Evolutionary conservation across 2,888 invertebrate species (phyloP).

Genomic region (Serrognathus titanus): DNA sequence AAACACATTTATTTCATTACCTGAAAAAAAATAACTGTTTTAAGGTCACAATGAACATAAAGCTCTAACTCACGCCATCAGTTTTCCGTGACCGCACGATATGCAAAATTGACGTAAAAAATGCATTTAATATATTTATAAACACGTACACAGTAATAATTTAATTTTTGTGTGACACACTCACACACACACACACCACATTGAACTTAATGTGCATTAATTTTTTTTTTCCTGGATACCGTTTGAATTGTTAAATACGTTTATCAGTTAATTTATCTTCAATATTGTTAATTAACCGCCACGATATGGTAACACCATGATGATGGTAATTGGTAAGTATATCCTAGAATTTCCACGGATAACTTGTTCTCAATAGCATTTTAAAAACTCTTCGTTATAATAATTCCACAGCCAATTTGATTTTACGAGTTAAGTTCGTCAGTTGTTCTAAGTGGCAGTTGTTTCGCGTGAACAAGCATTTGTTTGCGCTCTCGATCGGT

Average conservation of each 20-base stretch:
- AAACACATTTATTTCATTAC: no score
- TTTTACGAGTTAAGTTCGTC: slow-evolving; percentile 42
- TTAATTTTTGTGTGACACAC: background rate
- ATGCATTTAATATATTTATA: slow-evolving; percentile 16
- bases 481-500: slow-evolving; percentile 51
- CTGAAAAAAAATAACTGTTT: slow-evolving; percentile 8
- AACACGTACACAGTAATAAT: background rate
- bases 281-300: no score
- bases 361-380: background rate
- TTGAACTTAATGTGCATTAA: background rate
- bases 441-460: slow-evolving; percentile 48
- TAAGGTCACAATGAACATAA: slow-evolving; percentile 16
- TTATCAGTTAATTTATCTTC: no score
- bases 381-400: slow-evolving; percentile 6
- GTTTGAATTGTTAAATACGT: no score
- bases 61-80: slow-evolving; percentile 14
- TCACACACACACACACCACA: background rate
- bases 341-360: no score
- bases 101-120: slow-evolving; percentile 20
- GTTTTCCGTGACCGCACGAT: slow-evolving; percentile 17
- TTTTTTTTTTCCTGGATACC: no score
- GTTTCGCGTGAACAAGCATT: slow-evolving; percentile 52
- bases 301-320: slow-evolving; percentile 9
- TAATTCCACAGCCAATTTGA: slow-evolving; percentile 37
- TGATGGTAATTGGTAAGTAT: slow-evolving; percentile 4